Evolutionary conservation across 2,888 invertebrate species (phyloP), one percentile per base, ranked within the genome.

Genomic region (Agriopis aurantiaria): DNA sequence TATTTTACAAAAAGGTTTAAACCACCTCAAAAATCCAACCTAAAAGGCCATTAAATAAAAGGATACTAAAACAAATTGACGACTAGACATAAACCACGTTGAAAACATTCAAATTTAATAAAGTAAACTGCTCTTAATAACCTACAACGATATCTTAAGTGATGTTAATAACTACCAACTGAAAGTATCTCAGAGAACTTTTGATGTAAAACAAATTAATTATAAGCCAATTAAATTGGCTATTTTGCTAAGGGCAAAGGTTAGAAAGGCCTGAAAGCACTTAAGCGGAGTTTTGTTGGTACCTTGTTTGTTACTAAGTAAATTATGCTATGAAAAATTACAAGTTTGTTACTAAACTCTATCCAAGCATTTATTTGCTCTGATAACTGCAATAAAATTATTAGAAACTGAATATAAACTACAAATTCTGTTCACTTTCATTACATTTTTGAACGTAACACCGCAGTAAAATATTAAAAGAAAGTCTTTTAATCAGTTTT

Each of bases 1-100:
- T 23, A 23, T 23, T 23, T 4, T 33, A 33, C 33, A 33, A 33
- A 33, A 33, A 3, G 33, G 5, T 33, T 5, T 3, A 33, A 33
- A 33, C 33, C 33, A 23, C 17, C 17, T 23, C 17, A 23, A 23
- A 23, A 23, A 23, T 51, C 9, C 7, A 3, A n/a, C 23, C 17
- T 52, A n/a, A 62, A 52, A 11, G 17, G 4, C 8, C 23, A 55
- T 43, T 60, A 61, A 67, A 57, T 33, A 61, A 51, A 10, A 43
- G 5, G 23, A 43, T 48, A 55, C 49, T 23, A 55, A 65, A 66
- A 56, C 43, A 63, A 62, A 52, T 62, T 57, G 46, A 57, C 40
- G 46, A 67, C 63, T 78, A 75, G 78, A 72, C 61, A 61, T 17
- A 17, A 68, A 61, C 14, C 62, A 68, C 60, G 43, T 52, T 46